These are phyloP conservation scores for Ramazzottius varieornatus DNA, from an alignment of 2,888 invertebrate genomes.

Conservation along the genomic window DNA sequence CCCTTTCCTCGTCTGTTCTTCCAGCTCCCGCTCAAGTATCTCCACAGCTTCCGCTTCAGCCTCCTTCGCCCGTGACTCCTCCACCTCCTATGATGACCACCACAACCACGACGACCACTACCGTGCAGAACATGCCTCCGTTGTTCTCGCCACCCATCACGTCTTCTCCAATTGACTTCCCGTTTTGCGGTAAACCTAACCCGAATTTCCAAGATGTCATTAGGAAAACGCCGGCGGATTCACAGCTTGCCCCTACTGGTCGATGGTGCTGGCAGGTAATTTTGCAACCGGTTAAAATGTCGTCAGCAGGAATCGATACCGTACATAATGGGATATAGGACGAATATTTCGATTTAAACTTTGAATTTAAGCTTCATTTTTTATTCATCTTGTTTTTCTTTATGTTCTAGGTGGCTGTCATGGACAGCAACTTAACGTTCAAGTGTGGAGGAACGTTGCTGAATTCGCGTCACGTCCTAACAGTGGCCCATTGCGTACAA, in stretches of 20 bases:
- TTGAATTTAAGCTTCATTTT: not conserved
- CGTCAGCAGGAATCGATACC: too few relatives aligned
- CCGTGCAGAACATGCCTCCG: not conserved
- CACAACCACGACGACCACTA: not conserved
- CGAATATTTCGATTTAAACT: not conserved
- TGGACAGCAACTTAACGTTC: not conserved
- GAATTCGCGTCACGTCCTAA: not conserved
- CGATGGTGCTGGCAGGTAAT: not conserved
- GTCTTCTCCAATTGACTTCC: not conserved
- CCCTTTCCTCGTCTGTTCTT: not conserved
- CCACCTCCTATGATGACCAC: not conserved
- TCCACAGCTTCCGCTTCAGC: not conserved
- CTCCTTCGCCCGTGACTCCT: not conserved
- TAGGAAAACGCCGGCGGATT: not conserved
- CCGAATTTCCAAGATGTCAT: not conserved
- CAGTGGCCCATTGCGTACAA: not conserved
- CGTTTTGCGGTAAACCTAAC: not conserved
- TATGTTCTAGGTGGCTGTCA: not conserved
- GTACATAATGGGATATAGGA: too few relatives aligned
- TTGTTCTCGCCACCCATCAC: not conserved
- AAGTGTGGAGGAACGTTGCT: constrained; percentile 1
- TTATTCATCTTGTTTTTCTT: not conserved
- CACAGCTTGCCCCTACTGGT: not conserved
- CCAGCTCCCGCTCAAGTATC: not conserved
- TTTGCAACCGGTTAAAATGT: too few relatives aligned